Evolutionary conservation across 1,140 invertebrate genomes (phyloP).

Genomic region (Drosophila nannoptera): DNA sequence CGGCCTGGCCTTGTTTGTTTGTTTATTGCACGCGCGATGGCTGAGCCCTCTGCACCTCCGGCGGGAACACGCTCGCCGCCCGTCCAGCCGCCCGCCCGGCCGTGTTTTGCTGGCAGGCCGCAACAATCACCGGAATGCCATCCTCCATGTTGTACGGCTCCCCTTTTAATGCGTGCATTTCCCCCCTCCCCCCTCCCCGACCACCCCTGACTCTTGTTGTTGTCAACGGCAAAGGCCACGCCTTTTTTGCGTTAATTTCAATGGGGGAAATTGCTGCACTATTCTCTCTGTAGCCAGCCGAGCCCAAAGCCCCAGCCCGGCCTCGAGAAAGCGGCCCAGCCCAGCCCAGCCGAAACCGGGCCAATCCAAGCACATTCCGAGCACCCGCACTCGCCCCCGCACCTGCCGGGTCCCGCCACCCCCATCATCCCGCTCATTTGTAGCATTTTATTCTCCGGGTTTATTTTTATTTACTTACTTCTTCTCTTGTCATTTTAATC

Average conservation of each 20-base stretch:
- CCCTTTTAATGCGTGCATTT: conserved; percentile 33
- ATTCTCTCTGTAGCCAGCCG: conserved; percentile 16
- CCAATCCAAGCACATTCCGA: conserved; percentile 18
- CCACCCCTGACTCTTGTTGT: conserved; percentile 46
- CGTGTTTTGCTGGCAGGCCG: not conserved
- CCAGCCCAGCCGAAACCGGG: conserved; percentile 13
- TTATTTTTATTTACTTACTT: conserved; percentile 1
- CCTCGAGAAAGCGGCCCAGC: conserved; percentile 13
- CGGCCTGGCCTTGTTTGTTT: conserved; percentile 44
- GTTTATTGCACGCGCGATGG: conserved; percentile 64
- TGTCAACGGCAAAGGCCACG: conserved; percentile 65
- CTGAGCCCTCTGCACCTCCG: conserved; percentile 25
- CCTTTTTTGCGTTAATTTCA: conserved; percentile 76
- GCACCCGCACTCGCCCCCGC: conserved; percentile 1
- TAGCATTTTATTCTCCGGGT: conserved; percentile 13
- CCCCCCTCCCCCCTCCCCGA: too few species aligned
- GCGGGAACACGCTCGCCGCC: not conserved
- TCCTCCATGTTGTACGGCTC: conserved; percentile 10
- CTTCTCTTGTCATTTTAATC: conserved; percentile 43
- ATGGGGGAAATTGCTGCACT: conserved; percentile 47
- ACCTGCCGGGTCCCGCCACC: not conserved
- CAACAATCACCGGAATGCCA: conserved; percentile 17
- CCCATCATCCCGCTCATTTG: not conserved
- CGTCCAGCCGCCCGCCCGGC: not conserved
- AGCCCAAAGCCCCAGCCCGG: conserved; percentile 7